Evolutionary conservation across 2,888 invertebrate species (phyloP).

Genomic region (Doris montereyensis): DNA sequence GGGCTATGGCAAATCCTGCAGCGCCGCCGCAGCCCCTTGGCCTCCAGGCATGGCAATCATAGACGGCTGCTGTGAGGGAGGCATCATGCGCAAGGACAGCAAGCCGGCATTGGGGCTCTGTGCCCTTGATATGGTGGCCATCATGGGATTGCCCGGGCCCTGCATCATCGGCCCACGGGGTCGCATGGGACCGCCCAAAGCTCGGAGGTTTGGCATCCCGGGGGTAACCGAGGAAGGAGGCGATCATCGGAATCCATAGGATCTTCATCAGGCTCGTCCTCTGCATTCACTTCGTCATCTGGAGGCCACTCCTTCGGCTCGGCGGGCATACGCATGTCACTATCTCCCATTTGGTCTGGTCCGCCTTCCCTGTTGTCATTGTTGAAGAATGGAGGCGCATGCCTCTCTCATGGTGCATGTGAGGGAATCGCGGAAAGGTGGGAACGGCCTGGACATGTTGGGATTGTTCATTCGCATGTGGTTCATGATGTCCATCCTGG

Average conservation of each 20-base stretch:
- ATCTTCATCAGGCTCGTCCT: slow-evolving; percentile 36
- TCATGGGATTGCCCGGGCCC: slow-evolving; percentile 27
- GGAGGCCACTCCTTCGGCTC: slow-evolving; percentile 47
- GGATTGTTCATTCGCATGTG: slow-evolving; percentile 24
- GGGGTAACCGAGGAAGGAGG: slow-evolving; percentile 6
- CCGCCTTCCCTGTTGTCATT: slow-evolving; percentile 16
- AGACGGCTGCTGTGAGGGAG: slow-evolving; percentile 30
- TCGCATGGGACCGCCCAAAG: slow-evolving; percentile 21
- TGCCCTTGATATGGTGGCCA: slow-evolving; percentile 10
- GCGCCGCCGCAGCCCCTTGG: not conserved
- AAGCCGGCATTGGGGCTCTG: not conserved
- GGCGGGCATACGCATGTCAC: slow-evolving; percentile 34
- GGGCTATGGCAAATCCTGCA: slow-evolving; percentile 23
- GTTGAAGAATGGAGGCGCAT: slow-evolving; percentile 30
- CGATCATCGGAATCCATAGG: slow-evolving; percentile 39
- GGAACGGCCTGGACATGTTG: not conserved
- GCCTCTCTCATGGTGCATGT: slow-evolving; percentile 13
- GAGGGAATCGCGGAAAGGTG: slow-evolving; percentile 25
- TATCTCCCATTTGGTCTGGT: slow-evolving; percentile 11
- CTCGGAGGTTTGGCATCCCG: slow-evolving; percentile 24
- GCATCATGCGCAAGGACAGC: slow-evolving; percentile 38
- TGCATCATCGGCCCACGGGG: slow-evolving; percentile 29
- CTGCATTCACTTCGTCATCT: slow-evolving; percentile 42
- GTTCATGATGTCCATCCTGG: slow-evolving; percentile 5
- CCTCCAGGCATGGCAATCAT: slow-evolving; percentile 38